Base-by-base conservation (phyloP, 2,888 invertebrate species). In the Ctena decussata region DNA sequence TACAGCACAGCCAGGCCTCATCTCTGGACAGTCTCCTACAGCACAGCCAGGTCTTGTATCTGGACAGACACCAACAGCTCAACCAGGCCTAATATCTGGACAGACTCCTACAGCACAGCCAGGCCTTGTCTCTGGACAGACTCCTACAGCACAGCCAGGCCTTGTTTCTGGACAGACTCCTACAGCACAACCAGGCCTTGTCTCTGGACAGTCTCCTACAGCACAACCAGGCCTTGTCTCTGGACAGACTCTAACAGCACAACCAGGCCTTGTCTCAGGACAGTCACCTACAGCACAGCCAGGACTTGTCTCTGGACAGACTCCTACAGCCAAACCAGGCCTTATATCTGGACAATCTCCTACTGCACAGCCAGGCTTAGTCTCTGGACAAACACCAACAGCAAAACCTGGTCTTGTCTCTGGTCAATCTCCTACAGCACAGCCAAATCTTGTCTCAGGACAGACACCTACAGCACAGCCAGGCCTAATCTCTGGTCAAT, bases 201-300 rank as follows among this genome's bases (percentile, higher is more conserved):
- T 65, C 18, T 69, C 69, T 11, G 73, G 73, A 37, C 77, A 76
- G n/a, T 46, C 82, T 35, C 86, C 86, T 65, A 84, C 86, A 35
- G 86, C 86, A n/a, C 65, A 57, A 44, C 86, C 86, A 72, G 53
- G 65, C 39, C 27, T 53, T n/a, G 32, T 39, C 5, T 57, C 74
- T n/a, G 78, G 74, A 32, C 69, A 53, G 15, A 53, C 76, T 65
- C 85, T 82, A 71, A 85, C 85, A 27, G 82, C 82, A 12, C 72
- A 74, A 37, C 85, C 85, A 53, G 60, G 71, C 18, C 21, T 60
- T n/a, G 27, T 53, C 27, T 49, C 80, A 18, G 82, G 80, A 32
- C 73, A 77, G n/a, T 41, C 82, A 69, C 86, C 86, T 73, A 69
- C 86, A 30, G 82, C 80, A 27, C 73, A 79, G 11, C 86, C 86